These are phyloP conservation scores for Athrips mouffetella DNA, from an alignment of 2,888 invertebrate species.

Conservation along the genomic window DNA sequence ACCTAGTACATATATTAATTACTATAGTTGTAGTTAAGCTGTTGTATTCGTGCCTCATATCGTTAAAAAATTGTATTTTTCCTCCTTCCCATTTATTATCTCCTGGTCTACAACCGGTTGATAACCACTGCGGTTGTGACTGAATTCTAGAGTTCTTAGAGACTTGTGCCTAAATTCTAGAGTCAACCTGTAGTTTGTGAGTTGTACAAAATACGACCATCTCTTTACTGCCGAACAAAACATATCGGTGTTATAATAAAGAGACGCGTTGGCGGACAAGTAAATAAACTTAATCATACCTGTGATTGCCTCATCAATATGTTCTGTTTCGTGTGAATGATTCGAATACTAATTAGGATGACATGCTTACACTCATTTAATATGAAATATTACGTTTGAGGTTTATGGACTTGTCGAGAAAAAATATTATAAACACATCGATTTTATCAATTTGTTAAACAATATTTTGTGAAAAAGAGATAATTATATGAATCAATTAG, in stretches of 20 bases:
- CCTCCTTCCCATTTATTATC: too few species aligned
- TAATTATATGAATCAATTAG: too few species aligned
- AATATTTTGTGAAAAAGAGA: too few species aligned
- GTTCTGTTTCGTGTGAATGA: slow-evolving; percentile 16
- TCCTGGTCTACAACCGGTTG: too few species aligned
- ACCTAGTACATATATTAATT: too few species aligned
- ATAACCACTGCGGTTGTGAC: too few species aligned
- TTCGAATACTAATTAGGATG: slow-evolving; percentile 42
- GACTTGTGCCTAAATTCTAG: too few species aligned
- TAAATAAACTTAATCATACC: slow-evolving; percentile 56
- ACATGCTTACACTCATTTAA: slow-evolving; percentile 42
- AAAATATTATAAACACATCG: neutral
- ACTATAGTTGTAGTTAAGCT: too few species aligned
- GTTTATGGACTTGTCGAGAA: neutral
- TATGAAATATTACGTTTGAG: neutral
- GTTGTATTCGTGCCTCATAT: too few species aligned
- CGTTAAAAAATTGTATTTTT: too few species aligned
- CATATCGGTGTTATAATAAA: slow-evolving; percentile 33
- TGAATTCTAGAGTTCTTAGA: too few species aligned
- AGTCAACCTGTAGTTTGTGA: neutral
- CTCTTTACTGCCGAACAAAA: slow-evolving; percentile 5
- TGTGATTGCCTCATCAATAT: slow-evolving; percentile 48
- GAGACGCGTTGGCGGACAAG: slow-evolving; percentile 57
- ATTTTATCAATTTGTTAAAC: neutral
- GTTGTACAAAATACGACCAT: slow-evolving; percentile 13